phyloP scores from a whole-genome alignment of 2,888 invertebrate genomes.

The Exocentrus adspersus region DNA sequence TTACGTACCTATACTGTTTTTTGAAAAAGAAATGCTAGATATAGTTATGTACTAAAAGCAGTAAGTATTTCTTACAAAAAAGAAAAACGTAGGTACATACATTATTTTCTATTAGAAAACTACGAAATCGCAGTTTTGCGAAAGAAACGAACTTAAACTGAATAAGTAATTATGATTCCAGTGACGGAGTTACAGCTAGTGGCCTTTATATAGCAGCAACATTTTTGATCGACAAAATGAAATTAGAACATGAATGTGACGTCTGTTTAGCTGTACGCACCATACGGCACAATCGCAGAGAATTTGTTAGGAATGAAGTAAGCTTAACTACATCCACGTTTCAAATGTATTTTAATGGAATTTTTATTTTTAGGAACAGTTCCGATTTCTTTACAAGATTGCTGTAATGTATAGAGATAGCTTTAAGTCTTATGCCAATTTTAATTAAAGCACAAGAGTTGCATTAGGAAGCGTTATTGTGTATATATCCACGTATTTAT shows the following conservation, averaged over 20 bases:
- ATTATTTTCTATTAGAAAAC: too few species aligned
- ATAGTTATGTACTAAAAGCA: too few species aligned
- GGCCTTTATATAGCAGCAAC: slow-evolving; percentile 64
- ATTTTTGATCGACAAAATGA: slow-evolving; percentile 65
- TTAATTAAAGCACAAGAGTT: slow-evolving; percentile 29
- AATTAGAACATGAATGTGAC: slow-evolving; percentile 65
- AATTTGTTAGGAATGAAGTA: slow-evolving; percentile 60
- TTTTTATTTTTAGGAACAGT: slow-evolving; percentile 56
- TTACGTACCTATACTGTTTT: too few species aligned
- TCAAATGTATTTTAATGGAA: background rate
- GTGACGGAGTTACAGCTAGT: slow-evolving; percentile 64
- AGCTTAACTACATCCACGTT: slow-evolving; percentile 17
- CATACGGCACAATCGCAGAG: slow-evolving; percentile 62
- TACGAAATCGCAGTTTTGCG: too few species aligned
- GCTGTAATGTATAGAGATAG: slow-evolving; percentile 55
- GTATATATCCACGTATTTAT: too few species aligned
- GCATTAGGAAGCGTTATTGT: too few species aligned
- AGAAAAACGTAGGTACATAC: too few species aligned
- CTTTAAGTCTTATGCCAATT: slow-evolving; percentile 60
- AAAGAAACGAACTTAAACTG: too few species aligned
- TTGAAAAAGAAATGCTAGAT: too few species aligned
- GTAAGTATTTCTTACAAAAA: too few species aligned
- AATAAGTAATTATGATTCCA: slow-evolving; percentile 49
- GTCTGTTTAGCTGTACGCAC: slow-evolving; percentile 64
- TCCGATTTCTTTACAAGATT: slow-evolving; percentile 60